These are phyloP conservation scores for Brachionus angularis DNA, from an alignment of 1,140 invertebrate species.

Conservation along the genomic window DNA sequence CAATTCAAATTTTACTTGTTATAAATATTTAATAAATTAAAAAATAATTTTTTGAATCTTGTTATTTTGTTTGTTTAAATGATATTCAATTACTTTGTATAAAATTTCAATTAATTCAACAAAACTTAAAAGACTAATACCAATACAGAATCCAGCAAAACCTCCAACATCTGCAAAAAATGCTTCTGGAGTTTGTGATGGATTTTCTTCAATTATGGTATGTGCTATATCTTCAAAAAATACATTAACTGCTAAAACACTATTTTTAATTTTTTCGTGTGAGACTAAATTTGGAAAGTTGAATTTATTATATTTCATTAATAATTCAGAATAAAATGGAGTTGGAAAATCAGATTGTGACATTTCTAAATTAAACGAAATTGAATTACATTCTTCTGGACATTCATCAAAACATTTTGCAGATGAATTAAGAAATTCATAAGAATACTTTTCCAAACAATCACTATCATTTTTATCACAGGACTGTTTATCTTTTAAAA, in stretches of 20 bases:
- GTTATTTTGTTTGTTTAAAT: no score
- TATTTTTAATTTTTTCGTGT: not conserved
- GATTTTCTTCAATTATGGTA: not conserved
- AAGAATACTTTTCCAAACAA: no score
- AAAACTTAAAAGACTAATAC: conserved; percentile 35
- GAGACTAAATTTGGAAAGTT: not conserved
- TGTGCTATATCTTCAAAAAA: conserved; percentile 27
- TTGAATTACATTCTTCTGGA: not conserved
- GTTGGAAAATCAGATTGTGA: conserved; percentile 5
- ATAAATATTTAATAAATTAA: no score
- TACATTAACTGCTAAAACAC: conserved; percentile 15
- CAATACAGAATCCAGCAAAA: conserved; percentile 35
- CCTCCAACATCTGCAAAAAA: conserved; percentile 21
- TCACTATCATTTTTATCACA: no score
- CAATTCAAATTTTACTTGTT: no score
- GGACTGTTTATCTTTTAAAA: not conserved
- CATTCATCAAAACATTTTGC: no score
- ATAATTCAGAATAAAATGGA: not conserved
- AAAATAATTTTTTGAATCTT: no score
- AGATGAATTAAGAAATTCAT: no score
- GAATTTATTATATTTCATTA: not conserved
- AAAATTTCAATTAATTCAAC: not conserved
- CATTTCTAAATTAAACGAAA: not conserved
- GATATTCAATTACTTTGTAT: no score
- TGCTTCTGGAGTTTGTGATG: not conserved